Base-by-base conservation (phyloP, 2,888 invertebrate genomes). In the Neocrepidodera transversa region DNA sequence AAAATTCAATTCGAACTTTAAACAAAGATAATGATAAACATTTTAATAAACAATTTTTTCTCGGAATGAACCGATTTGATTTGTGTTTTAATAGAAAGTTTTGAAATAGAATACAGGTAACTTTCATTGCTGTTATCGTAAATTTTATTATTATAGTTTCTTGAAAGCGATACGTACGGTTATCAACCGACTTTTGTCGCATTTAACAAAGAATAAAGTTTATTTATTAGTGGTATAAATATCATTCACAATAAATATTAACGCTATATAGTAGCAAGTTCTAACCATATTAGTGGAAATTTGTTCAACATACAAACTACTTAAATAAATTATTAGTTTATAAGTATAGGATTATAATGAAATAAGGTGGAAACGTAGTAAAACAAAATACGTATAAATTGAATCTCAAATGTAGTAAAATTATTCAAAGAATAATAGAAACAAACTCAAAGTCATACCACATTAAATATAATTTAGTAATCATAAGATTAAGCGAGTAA, bases 1-100 rank as follows among this genome's bases (percentile, higher is more conserved):
- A 43, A 43, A 43, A 4, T 28, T 7, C 10, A 28, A 28, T 5
- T 14, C 35, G 13, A 35, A 35, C 11, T 20, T 43, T 20, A 43
- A 43, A 43, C 43, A 43, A n/a, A 20, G 43, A 43, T 43, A 43
- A 35, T 8, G 13, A 14, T 35, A 35, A 35, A 35, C 8, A 13
- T 43, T 43, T 43, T 14, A 13, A 43, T 43, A 43, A n/a, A 43
- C 26, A 45, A 45, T 7, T 47, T 30, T 47, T 47, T 47, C 47
- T 7, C n/a, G 17, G 47, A 30, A 47, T 5, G 4, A 23, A 32
- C 28, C 8, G 28, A 28, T 28, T 28, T 28, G 28, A 28, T 28
- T 28, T 28, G 28, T 28, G 10, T 8, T 40, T 40, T 18, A 40
- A 40, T 40, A 40, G 40, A 40, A 40, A 40, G 40, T 18, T 36